Base-by-base conservation (phyloP, 2,888 invertebrate species). In the Camponotus fellah region DNA sequence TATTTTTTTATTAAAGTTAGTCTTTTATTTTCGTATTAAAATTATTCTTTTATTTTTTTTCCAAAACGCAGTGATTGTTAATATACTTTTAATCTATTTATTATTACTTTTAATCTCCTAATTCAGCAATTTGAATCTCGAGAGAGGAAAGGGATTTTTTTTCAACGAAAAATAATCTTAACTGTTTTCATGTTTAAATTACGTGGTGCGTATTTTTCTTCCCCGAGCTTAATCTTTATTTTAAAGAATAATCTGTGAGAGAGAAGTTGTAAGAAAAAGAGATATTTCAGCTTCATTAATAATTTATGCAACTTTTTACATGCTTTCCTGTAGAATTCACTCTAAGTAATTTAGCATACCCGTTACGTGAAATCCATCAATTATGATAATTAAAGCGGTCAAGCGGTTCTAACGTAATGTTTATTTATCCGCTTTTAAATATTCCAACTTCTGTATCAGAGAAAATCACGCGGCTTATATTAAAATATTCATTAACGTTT, bases 341-440 rank as follows among this genome's bases (percentile, higher is more conserved):
- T 3, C 34, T 46, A 58, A 12, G 14, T 17, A 12, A 26, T 46
- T 46, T 46, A 40, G 34, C 71, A n/a, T 69, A 43, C 26, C 21
- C 32, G 77, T 77, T 79, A 71, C 46, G 43, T 26, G 46, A 32
- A 80, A 72, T 80, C 79, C 46, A 69, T 80, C 46, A 80, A 80
- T 80, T 80, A 72, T 72, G 71, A 72, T 80, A 80, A 80, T 80
- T 72, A 80, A 72, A 71, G 60, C 49, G 72, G 26, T 72, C 58
- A 62, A 34, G 60, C 60, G 26, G 60, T 62, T 80, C 79, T 34
- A 58, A 32, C 26, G 40, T 37, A 58, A 71, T 72, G 49, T 72
- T 80, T 79, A 71, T 79, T 79, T 80, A 72, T 72, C 21, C 60
- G 12, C 37, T 26, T 46, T 60, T 72, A 80, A 79, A 80, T 80